Base-by-base conservation (phyloP, 1,140 invertebrate species). In the Camponotus floridanus region DNA sequence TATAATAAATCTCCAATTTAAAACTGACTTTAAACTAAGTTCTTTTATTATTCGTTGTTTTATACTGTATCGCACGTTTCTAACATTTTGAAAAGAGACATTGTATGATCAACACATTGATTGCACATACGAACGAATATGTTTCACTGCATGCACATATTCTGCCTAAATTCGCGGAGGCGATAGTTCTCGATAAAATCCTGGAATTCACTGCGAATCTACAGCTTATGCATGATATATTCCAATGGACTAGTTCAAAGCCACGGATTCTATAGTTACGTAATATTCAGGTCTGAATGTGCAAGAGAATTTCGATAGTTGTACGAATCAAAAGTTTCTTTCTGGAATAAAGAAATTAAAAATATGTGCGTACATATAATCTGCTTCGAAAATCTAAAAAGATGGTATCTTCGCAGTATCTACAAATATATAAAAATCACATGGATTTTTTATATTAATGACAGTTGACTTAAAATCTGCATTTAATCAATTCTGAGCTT, bases 121-220 rank as follows among this genome's bases (percentile, higher is more conserved):
- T 57, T 26, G 26, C 33, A n/a, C 21, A 42, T 26, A 31, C 3
- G 21, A 57, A 9, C 9, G 5, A 15, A 13, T 21, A 13, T 21
- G 18, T 36, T 64, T 64, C 31, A 13, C 5, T 9, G 31, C 18
- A 1, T 0, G 48, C 13, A 13, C 7, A 13, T n/a, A 68, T 68
- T 68, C n/a, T n/a, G 13, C 15, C 11, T 33, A 55, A 36, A 57
- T 80, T 61, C 42, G 4, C 11, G 48, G 3, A 8, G 26, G 65
- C 21, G 13, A 36, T 51, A 55, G n/a, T 55, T 65, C 42, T 21
- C 61, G 15, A 78, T 65, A 65, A 36, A 64, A 78, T 42, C n/a
- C 18, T 3, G 11, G 9, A 21, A 78, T 76, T 26, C 39, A 11
- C 42, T 45, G 3, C n/a, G 7, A 76, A 42, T 67, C 48, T n/a